A percentile compares a stretch with the other conserved stretches of the same genome.
Evolutionary conservation across 1,140 invertebrate genomes (phyloP).

Genomic region (Microplitis mediator): DNA sequence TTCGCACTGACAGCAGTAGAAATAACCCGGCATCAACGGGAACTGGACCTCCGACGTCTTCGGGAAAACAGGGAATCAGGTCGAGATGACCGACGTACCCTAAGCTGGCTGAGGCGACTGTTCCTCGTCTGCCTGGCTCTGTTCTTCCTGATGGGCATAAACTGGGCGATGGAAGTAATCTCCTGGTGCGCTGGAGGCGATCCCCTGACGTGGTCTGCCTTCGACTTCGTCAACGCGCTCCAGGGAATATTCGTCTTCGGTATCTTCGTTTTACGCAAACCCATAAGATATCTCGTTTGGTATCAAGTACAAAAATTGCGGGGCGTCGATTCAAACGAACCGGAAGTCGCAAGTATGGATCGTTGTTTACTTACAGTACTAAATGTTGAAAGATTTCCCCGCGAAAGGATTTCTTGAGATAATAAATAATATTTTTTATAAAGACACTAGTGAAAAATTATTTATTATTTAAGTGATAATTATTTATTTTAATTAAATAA

Average conservation of each 20-base stretch:
- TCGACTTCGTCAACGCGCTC: slow-evolving; percentile 63
- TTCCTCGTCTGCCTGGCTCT: slow-evolving; percentile 60
- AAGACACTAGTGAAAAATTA: background rate
- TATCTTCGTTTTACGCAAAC: slow-evolving; percentile 62
- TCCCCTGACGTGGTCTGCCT: slow-evolving; percentile 59
- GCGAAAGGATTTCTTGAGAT: background rate
- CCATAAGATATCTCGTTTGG: slow-evolving; percentile 55
- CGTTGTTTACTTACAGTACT: slow-evolving; percentile 45
- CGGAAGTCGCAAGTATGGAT: slow-evolving; percentile 47
- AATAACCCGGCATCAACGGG: slow-evolving; percentile 49
- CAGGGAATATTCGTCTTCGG: slow-evolving; percentile 63
- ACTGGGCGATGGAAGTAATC: slow-evolving; percentile 64
- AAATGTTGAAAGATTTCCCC: slow-evolving; percentile 30
- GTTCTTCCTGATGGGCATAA: slow-evolving; percentile 65
- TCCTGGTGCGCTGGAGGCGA: slow-evolving; percentile 59
- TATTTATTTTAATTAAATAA: too few relatives aligned
- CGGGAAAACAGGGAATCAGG: slow-evolving; percentile 51
- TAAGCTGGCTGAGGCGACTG: slow-evolving; percentile 47
- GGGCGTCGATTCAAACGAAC: slow-evolving; percentile 37
- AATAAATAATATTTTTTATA: background rate
- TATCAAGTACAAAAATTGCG: slow-evolving; percentile 48
- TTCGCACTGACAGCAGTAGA: slow-evolving; percentile 62
- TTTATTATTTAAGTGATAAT: too few relatives aligned
- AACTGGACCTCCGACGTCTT: slow-evolving; percentile 49
- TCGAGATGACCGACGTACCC: slow-evolving; percentile 45